A percentile compares a stretch with the other conserved stretches of the same genome.
Evolutionary conservation across 2,113 vertebrate species (phyloP).

Genomic region (Pantherophis guttatus): DNA sequence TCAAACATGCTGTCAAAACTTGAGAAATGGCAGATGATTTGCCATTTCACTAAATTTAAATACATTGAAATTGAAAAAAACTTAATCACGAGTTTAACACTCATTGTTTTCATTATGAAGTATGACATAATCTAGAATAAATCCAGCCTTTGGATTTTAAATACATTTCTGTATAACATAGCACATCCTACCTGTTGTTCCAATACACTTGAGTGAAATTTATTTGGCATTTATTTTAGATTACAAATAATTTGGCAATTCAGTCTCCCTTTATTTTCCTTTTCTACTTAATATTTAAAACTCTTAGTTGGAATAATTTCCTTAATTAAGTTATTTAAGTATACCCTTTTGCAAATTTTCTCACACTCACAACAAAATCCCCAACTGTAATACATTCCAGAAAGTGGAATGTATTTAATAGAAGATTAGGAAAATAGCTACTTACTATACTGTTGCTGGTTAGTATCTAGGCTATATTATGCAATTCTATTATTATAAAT

Average conservation of each 20-base stretch:
- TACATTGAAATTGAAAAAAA: background rate
- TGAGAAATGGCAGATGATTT: background rate
- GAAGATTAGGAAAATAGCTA: background rate
- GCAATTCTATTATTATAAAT: background rate
- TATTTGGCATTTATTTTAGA: background rate
- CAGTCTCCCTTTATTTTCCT: background rate
- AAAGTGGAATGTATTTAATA: background rate
- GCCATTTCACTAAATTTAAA: background rate
- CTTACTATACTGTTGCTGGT: rapidly evolving
- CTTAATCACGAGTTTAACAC: background rate
- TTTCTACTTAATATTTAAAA: background rate
- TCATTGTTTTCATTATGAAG: background rate
- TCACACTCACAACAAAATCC: background rate
- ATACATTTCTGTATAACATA: background rate
- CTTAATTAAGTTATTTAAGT: background rate
- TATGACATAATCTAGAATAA: background rate
- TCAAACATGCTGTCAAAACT: background rate
- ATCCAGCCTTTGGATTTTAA: background rate
- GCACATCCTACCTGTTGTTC: background rate
- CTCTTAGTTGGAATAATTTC: background rate
- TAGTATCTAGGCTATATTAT: background rate
- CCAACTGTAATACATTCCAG: background rate
- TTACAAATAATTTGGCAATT: background rate
- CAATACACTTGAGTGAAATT: background rate
- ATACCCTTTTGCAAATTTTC: background rate